A percentile compares a stretch with the other conserved stretches of the same genome.
Conservation (phyloP, 53 echinoderm and acorn worm genomes). For the Stichopus horrens region DNA sequence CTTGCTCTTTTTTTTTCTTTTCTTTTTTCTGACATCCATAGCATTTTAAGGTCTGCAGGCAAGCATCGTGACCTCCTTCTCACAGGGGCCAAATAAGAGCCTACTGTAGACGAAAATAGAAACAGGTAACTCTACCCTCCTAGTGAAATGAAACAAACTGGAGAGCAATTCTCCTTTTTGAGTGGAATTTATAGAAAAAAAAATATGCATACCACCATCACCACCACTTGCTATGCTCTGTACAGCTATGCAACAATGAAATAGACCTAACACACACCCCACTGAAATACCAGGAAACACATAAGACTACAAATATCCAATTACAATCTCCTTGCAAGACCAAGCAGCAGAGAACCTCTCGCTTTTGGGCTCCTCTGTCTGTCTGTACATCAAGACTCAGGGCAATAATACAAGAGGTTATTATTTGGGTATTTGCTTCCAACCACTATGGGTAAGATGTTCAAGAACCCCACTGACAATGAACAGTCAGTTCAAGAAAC, state of each 20-base stretch:
- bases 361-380: too few species aligned
- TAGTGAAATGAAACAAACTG: background rate
- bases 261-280: background rate
- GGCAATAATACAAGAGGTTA: conserved; percentile 3
- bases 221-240: background rate
- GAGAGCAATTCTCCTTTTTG: background rate
- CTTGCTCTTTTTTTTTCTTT: background rate
- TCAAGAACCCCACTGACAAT: conserved; percentile 30
- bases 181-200: background rate
- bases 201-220: background rate
- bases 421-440: conserved; percentile 31
- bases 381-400: background rate
- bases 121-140: conserved; percentile 4
- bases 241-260: background rate
- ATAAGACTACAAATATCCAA: conserved; percentile 31
- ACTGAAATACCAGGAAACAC: conserved; percentile 32
- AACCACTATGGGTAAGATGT: conserved; percentile 29
- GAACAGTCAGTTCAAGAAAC: conserved; percentile 12
- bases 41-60: background rate
- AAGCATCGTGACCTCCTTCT: conserved; percentile 41
- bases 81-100: conserved; percentile 6
- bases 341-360: too few species aligned
- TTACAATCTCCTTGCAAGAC: background rate
- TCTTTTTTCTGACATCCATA: background rate
- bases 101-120: conserved; percentile 8